Conservation (phyloP, 1,140 invertebrate genomes). For the Maniola jurtina region DNA sequence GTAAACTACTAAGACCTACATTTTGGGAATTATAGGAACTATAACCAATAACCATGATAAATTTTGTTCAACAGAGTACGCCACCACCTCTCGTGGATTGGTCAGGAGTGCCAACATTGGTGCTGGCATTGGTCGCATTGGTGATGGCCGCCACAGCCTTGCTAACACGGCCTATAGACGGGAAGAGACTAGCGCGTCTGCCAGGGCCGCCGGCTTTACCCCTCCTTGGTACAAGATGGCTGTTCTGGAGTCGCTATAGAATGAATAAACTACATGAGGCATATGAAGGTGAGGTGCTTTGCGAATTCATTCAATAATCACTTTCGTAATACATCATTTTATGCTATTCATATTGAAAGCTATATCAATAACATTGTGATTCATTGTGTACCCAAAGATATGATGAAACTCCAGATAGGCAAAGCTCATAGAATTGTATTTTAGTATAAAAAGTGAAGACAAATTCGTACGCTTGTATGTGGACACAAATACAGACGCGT, state of each 20-base stretch:
- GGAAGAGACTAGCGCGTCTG: conserved; percentile 67
- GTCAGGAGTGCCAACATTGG: conserved; percentile 58
- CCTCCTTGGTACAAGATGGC: conserved; percentile 90
- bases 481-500: too few species aligned
- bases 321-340: too few species aligned
- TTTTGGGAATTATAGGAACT: too few species aligned
- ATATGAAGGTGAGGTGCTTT: conserved; percentile 82
- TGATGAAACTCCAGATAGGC: too few species aligned
- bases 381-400: too few species aligned
- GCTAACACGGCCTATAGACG: conserved; percentile 38
- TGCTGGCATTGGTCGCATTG: conserved; percentile 46
- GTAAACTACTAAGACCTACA: too few species aligned
- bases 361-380: too few species aligned
- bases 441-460: too few species aligned
- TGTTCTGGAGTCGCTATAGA: conserved; percentile 86
- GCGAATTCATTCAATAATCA: neutral
- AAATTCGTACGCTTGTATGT: too few species aligned
- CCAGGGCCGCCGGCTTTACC: conserved; percentile 88
- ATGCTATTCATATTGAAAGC: too few species aligned
- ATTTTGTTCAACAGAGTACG: conserved; percentile 42
- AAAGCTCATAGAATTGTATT: too few species aligned
- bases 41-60: neutral
- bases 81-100: conserved; percentile 63
- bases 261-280: conserved; percentile 88
- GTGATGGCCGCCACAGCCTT: conserved; percentile 50